Percentiles rank a stretch among this genome's conserved stretches.
Evolutionary conservation across 2,888 invertebrate genomes (phyloP).

Genomic region (Trichopoda pennipes): DNA sequence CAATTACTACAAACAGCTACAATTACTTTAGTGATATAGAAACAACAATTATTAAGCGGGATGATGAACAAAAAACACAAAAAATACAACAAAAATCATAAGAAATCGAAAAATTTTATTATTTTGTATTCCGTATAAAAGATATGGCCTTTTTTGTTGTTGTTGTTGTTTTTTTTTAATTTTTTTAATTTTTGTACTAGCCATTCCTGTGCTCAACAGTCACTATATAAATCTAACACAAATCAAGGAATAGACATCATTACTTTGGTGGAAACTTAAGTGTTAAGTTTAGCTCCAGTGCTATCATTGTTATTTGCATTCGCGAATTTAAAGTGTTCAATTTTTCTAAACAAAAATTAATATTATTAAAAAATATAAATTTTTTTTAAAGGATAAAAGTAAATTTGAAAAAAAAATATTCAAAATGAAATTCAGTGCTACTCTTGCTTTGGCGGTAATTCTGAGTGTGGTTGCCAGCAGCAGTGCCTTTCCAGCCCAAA

Average conservation of each 20-base stretch:
- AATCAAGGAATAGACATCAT: slow-evolving; percentile 77
- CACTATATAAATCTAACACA: slow-evolving; percentile 81
- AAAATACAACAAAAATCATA: slow-evolving; percentile 40
- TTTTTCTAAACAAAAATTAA: not conserved
- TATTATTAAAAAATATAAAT: slow-evolving; percentile 1
- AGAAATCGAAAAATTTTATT: slow-evolving; percentile 41
- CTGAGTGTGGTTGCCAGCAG: slow-evolving; percentile 75
- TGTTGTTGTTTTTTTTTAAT: slow-evolving; percentile 41
- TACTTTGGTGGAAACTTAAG: slow-evolving; percentile 81
- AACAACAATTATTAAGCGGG: slow-evolving; percentile 50
- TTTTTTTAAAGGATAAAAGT: slow-evolving; percentile 64
- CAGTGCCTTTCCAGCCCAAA: slow-evolving; percentile 76
- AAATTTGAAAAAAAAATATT: slow-evolving; percentile 22
- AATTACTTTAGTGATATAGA: slow-evolving; percentile 47
- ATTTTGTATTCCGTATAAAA: slow-evolving; percentile 32
- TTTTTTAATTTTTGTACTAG: slow-evolving; percentile 71
- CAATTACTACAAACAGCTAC: slow-evolving; percentile 28
- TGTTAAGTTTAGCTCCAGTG: slow-evolving; percentile 81
- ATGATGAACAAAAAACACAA: slow-evolving; percentile 14
- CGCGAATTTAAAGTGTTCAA: slow-evolving; percentile 41
- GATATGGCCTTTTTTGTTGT: slow-evolving; percentile 65
- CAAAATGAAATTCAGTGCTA: slow-evolving; percentile 76
- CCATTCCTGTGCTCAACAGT: slow-evolving; percentile 64
- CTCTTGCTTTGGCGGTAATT: slow-evolving; percentile 75
- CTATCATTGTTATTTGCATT: slow-evolving; percentile 73